A percentile compares a stretch with the other conserved stretches of the same genome.
These are phyloP conservation scores for Heteromyza rotundicornis DNA, from an alignment of 2,888 invertebrate genomes.

Conservation along the genomic window DNA sequence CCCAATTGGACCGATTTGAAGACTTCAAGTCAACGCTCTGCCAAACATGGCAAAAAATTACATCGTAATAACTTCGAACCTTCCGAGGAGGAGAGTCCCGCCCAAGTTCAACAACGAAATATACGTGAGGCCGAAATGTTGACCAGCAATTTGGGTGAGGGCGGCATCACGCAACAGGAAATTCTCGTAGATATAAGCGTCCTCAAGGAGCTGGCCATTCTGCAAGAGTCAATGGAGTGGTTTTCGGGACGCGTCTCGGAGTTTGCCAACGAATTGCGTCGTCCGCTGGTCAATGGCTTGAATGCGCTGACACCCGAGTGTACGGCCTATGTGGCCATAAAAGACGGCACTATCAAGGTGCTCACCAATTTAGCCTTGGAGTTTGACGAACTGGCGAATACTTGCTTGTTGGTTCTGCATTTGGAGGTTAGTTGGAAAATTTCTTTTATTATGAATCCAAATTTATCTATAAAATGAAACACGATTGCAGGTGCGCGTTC, in stretches of 20 bases:
- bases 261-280: slow-evolving; percentile 67
- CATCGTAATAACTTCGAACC: slow-evolving; percentile 62
- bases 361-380: slow-evolving; percentile 75
- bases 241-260: slow-evolving; percentile 72
- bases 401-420: slow-evolving; percentile 89
- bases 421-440: slow-evolving; percentile 72
- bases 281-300: slow-evolving; percentile 63
- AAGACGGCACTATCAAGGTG: slow-evolving; percentile 69
- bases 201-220: slow-evolving; percentile 82
- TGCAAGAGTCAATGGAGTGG: slow-evolving; percentile 94
- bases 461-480: neutral
- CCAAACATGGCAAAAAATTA: slow-evolving; percentile 48
- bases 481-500: slow-evolving; percentile 75
- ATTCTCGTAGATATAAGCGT: slow-evolving; percentile 84
- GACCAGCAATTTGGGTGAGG: slow-evolving; percentile 89
- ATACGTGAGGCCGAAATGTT: slow-evolving; percentile 91
- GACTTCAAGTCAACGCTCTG: slow-evolving; percentile 48
- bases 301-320: slow-evolving; percentile 51
- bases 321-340: slow-evolving; percentile 58
- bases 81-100: slow-evolving; percentile 77
- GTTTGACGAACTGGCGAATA: slow-evolving; percentile 88
- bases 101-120: slow-evolving; percentile 79
- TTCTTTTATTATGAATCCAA: neutral
- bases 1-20: slow-evolving; percentile 80
- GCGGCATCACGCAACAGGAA: slow-evolving; percentile 82